A percentile compares a stretch with the other conserved stretches of the same genome.
Evolutionary conservation across 2,888 invertebrate genomes (phyloP).

Genomic region (Clivina fossor): DNA sequence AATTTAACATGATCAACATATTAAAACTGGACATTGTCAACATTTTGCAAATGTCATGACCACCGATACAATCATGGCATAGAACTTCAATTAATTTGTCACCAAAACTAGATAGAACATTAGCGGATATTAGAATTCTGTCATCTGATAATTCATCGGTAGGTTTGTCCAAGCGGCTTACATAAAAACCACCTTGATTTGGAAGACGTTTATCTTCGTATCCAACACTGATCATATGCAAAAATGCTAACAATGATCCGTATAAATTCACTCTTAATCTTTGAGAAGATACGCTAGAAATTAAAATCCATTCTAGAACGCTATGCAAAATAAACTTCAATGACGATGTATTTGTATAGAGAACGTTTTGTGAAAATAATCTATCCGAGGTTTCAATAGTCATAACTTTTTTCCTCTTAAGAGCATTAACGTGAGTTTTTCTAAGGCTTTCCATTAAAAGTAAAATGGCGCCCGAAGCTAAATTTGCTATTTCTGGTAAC

Average conservation of each 20-base stretch:
- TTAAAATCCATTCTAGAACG: slow-evolving; percentile 80
- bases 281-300: slow-evolving; percentile 78
- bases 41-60: slow-evolving; percentile 89
- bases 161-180: slow-evolving; percentile 65
- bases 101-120: slow-evolving; percentile 73
- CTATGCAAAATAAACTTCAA: slow-evolving; percentile 73
- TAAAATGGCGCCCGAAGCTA: slow-evolving; percentile 78
- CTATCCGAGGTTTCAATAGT: slow-evolving; percentile 38
- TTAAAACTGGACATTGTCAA: slow-evolving; percentile 81
- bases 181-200: slow-evolving; percentile 55
- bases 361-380: slow-evolving; percentile 45
- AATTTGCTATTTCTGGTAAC: slow-evolving; percentile 73
- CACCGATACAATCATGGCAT: slow-evolving; percentile 84
- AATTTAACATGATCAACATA: slow-evolving; percentile 74
- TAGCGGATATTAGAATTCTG: slow-evolving; percentile 56
- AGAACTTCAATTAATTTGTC: slow-evolving; percentile 78
- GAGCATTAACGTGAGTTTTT: slow-evolving; percentile 64
- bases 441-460: slow-evolving; percentile 77
- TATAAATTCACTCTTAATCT: slow-evolving; percentile 85
- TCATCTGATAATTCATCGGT: slow-evolving; percentile 44
- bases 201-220: slow-evolving; percentile 37
- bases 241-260: slow-evolving; percentile 76
- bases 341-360: slow-evolving; percentile 66
- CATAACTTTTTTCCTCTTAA: slow-evolving; percentile 47
- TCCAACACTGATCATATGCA: slow-evolving; percentile 71